These are phyloP conservation scores for Thripadectes ignobilis DNA, from an alignment of 2,797 vertebrate genomes.

Conservation along the genomic window DNA sequence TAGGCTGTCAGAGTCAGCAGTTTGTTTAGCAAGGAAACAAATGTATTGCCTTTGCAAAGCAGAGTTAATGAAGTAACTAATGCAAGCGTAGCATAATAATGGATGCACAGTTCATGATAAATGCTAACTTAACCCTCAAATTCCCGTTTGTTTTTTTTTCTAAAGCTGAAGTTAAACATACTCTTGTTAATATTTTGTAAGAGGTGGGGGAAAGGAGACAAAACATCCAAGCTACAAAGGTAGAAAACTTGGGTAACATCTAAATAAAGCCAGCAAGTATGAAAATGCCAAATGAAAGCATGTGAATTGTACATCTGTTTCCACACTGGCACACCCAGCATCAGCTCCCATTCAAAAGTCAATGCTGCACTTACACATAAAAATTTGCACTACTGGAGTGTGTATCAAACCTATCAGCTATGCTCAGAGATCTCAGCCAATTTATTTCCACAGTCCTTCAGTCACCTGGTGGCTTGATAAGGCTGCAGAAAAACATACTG, in stretches of 20 bases:
- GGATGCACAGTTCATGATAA: background rate
- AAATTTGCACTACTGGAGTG: background rate
- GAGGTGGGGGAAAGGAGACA: background rate
- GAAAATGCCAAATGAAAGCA: background rate
- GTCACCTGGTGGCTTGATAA: background rate
- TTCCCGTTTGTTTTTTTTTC: background rate
- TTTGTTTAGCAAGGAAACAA: background rate
- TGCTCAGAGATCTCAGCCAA: background rate
- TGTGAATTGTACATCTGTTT: background rate
- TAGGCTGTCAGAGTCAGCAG: background rate
- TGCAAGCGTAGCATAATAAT: background rate
- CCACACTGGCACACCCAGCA: background rate
- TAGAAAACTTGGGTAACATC: background rate
- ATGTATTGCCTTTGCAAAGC: background rate
- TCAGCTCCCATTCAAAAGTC: background rate
- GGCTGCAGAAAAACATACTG: background rate
- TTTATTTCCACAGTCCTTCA: background rate
- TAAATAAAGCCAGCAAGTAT: background rate
- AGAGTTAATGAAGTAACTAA: constrained; percentile 44
- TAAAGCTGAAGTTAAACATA: background rate
- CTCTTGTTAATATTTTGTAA: background rate
- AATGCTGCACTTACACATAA: background rate
- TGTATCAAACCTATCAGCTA: background rate
- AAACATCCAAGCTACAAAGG: background rate
- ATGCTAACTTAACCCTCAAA: background rate